Evolutionary conservation across 2,113 vertebrate genomes (phyloP), one percentile per base, ranked within the genome.

Genomic region (Pimephales promelas): DNA sequence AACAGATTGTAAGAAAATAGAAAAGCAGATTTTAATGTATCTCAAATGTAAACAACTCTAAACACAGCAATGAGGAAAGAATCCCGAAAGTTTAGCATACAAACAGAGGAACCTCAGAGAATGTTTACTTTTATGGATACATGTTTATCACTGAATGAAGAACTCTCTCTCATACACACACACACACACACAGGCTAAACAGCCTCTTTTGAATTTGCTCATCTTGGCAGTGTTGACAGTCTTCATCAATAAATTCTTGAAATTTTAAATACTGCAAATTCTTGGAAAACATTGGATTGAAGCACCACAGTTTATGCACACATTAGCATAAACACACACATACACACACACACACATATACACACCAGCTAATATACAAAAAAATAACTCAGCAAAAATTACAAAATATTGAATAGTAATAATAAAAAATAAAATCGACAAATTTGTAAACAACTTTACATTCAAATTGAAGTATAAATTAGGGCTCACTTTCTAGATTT

Each of bases 21-120:
- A n/a, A 82, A 76, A 74, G 36, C 34, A n/a, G 20, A 26, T 52
- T 83, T 87, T 85, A 70, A 85, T 87, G 36, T 10, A 80, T 24
- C 10, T 56, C 26, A 59, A 59, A 74, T 71, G 43, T 79, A 68
- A 78, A 78, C 45, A 40, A 72, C 52, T 77, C 31, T 34, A 59
- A 36, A 68, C 66, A 66, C 8, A 45, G 61, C 43, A 78, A 78
- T 8, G 6, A 36, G 45, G 31, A 43, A 80, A 22, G 28, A 79
- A 84, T 56, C 14, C 10, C 8, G 31, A 22, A 6, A 72, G 54
- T 54, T 47, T 22, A 52, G 14, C 57, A 22, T 22, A 26, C 82
- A 76, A 80, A 84, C 36, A 81, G 34, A 56, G 78, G 49, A 84
- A 47, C 43, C 11, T 4, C 2, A 10, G 22, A 28, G 47, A 1